Base-by-base conservation (phyloP, 2,888 invertebrate species). In the Exephanes ischioxanthus region DNA sequence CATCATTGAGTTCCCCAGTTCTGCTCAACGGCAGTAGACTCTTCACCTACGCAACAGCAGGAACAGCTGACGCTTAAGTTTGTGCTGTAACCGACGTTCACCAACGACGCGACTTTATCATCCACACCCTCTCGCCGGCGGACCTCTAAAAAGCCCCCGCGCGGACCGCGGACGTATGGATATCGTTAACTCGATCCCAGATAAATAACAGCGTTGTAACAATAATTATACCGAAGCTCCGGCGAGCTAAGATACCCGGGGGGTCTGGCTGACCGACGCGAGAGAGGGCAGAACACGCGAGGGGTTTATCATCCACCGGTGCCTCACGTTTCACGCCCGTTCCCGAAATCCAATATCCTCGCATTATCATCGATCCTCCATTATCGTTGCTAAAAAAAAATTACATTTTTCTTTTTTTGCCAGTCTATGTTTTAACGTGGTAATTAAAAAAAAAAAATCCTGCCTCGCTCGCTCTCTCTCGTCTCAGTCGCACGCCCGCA, bases 1-100 rank as follows among this genome's bases (percentile, higher is more conserved):
- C 91, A 92, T 89, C 93, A 92, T 90, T 93, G 92, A 93, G 91
- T 90, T 90, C 87, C 61, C 82, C 79, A 72, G 81, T 67, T 16
- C 66, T 55, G 45, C 19, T 61, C n/a, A 22, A 48, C 14, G 19
- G 61, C 73, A 45, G 45, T 26, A 7, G 45, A 22, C 26, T 66
- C 26, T 19, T 51, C 68, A 30, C 11, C 58, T 14, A 19, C 48
- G 22, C 48, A 37, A 73, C 45, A 71, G 72, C 72, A 45, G 81
- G n/a, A 30, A n/a, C 30, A 55, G 71, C 30, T 66, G 48, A 51
- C 66, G 68, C 70, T 30, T n/a, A 70, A 26, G 55, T 83, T 71
- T 77, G 14, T 45, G 53, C 55, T 77, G 11, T 26, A 22, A 58
- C 11, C 58, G 26, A 58, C 58, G 58, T 58, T 58, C 22, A 22